phyloP scores from a whole-genome alignment of 2,797 vertebrate species.

The Brotula barbata region DNA sequence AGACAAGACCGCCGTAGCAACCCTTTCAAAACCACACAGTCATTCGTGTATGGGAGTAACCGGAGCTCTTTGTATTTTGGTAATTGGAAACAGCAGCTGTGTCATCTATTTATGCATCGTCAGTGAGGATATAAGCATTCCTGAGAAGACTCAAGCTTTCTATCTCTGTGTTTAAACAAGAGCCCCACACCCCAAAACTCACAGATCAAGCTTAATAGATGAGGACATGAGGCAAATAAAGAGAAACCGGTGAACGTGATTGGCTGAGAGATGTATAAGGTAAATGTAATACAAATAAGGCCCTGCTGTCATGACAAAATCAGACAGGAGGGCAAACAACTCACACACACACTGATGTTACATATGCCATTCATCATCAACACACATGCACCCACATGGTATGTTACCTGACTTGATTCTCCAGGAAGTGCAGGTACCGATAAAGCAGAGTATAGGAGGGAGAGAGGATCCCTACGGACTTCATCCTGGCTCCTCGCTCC shows the following conservation, averaged over 20 bases:
- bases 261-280: conserved; percentile 5
- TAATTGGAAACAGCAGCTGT: conserved; percentile 10
- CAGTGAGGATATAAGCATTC: conserved; percentile 33
- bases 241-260: conserved; percentile 19
- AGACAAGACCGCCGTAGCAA: not conserved
- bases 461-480: conserved; percentile 96
- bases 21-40: not conserved
- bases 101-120: conserved; percentile 32
- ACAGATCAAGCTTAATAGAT: conserved; percentile 70
- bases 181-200: conserved; percentile 35
- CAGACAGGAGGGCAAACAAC: not conserved
- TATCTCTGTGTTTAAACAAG: conserved; percentile 30
- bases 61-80: not conserved
- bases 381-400: not conserved
- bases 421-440: conserved; percentile 98
- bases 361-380: not conserved
- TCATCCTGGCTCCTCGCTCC: conserved; percentile 96
- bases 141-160: conserved; percentile 29
- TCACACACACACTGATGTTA: not conserved
- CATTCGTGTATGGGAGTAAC: not conserved
- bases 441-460: conserved; percentile 97
- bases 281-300: not conserved
- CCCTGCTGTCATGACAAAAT: not conserved
- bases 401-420: conserved; percentile 96
- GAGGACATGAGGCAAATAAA: conserved; percentile 30